Base-by-base conservation (phyloP, 2,113 vertebrate species). In the Riparia riparia region DNA sequence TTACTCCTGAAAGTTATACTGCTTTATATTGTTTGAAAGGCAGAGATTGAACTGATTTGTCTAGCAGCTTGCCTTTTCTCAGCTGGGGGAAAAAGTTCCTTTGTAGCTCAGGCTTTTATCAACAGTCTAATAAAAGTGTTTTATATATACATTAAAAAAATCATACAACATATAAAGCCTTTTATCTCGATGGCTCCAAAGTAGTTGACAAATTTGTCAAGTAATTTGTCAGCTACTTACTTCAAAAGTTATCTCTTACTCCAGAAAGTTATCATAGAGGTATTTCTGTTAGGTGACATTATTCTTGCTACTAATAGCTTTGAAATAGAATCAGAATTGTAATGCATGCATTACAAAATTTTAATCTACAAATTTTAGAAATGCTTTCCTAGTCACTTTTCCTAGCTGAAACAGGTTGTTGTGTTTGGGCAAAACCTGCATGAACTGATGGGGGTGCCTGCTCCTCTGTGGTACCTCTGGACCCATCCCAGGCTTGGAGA, bases 21-120 rank as follows among this genome's bases (percentile, higher is more conserved):
- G 82, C 95, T 95, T 97, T 89, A 94, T 96, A 91, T 95, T 96
- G 95, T 95, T 96, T 97, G 97, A 97, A 97, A 97, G 93, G 76
- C 69, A 92, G 89, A 97, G 95, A 96, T 95, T 86, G 93, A 91
- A 57, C 86, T 93, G 96, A 96, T 97, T 92, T 96, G 90, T 94
- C 82, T 93, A 95, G 92, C 86, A 94, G 91, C 90, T 93, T 93
- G 86, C 82, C 78, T 94, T 85, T 91, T 90, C 79, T 93, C 81
- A 94, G 13, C 31, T 53, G 65, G 68, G 82, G 71, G 76, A 91
- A 88, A 73, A 80, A 41, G 69, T 41, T 80, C 60, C 92, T 95
- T 91, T 95, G 78, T 91, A 87, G 91, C 81, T 87, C 61, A 82
- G 63, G 42, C 53, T 94, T 94, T 95, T 96, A 90, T 96, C 95